These are phyloP conservation scores for Merodon equestris DNA, from an alignment of 2,888 invertebrate species.

Conservation along the genomic window DNA sequence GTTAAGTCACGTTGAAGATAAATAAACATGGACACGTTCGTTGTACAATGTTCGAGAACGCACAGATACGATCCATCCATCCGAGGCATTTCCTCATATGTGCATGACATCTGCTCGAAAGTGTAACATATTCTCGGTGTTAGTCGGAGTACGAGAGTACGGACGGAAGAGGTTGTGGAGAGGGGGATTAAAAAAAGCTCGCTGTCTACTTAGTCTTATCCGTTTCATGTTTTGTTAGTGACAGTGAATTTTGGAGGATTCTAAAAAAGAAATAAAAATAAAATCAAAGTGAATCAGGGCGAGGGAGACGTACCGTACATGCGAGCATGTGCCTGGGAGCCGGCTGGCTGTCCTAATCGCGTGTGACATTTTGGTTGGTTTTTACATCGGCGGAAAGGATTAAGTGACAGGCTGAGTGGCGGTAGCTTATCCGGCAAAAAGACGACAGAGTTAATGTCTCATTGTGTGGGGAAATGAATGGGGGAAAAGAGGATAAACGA, in stretches of 20 bases:
- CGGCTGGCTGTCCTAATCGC: conserved; percentile 1
- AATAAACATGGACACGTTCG: conserved; percentile 47
- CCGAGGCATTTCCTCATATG: conserved; percentile 21
- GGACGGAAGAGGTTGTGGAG: too few species aligned
- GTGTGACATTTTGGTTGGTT: too few species aligned
- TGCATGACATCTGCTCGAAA: conserved; percentile 61
- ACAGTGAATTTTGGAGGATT: conserved; percentile 21
- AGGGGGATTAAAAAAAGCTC: not conserved
- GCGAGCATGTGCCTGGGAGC: conserved; percentile 1
- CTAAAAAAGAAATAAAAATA: not conserved
- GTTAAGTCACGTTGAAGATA: conserved; percentile 32
- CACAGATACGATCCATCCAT: too few species aligned
- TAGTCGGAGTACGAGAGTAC: too few species aligned
- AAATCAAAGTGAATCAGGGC: too few species aligned
- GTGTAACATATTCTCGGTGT: conserved; percentile 39
- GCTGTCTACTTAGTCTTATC: conserved; percentile 51
- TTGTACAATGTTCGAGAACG: not conserved
- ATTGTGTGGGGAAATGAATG: too few species aligned
- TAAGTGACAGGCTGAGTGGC: too few species aligned
- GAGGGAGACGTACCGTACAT: too few species aligned
- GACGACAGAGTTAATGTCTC: too few species aligned
- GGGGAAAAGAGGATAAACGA: too few species aligned
- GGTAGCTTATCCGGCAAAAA: too few species aligned
- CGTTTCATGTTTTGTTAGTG: conserved; percentile 18
- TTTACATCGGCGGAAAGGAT: too few species aligned